These are phyloP conservation scores for Ommatoiulus sabulosus DNA, from an alignment of 2,888 invertebrate genomes.

Conservation along the genomic window DNA sequence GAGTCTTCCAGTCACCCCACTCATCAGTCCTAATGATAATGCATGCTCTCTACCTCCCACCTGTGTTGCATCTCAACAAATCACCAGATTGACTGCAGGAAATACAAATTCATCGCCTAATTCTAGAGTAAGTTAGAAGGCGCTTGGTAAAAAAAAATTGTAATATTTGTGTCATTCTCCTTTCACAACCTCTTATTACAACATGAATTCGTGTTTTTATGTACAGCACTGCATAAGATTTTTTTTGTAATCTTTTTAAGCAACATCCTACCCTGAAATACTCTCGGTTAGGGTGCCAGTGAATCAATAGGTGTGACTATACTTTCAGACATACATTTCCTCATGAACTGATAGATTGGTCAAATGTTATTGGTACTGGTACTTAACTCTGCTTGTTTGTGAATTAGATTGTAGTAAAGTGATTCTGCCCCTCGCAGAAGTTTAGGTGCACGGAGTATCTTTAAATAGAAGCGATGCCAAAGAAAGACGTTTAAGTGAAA, in stretches of 20 bases:
- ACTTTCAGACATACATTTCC: neutral
- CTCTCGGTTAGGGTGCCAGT: neutral
- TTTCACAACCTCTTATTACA: neutral
- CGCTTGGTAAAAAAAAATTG: neutral
- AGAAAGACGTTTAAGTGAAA: conserved; percentile 42
- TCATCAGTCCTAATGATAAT: conserved; percentile 52
- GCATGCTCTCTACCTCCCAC: conserved; percentile 34
- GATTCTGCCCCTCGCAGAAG: neutral
- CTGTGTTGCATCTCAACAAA: conserved; percentile 29
- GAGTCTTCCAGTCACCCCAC: conserved; percentile 55
- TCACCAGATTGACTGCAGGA: conserved; percentile 24
- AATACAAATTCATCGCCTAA: conserved; percentile 47
- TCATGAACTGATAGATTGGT: neutral
- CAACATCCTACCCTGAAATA: neutral
- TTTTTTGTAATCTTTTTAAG: neutral
- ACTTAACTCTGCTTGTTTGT: neutral
- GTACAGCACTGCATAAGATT: neutral
- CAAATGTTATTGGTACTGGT: neutral
- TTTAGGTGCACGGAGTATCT: neutral
- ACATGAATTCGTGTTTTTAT: neutral
- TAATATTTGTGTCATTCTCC: neutral
- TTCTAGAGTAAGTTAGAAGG: conserved; percentile 48
- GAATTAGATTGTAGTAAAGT: neutral
- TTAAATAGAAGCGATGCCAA: conserved; percentile 36
- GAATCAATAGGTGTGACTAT: neutral